phyloP scores from a whole-genome alignment of 1,140 invertebrate species.

The Temnothorax nylanderi region DNA sequence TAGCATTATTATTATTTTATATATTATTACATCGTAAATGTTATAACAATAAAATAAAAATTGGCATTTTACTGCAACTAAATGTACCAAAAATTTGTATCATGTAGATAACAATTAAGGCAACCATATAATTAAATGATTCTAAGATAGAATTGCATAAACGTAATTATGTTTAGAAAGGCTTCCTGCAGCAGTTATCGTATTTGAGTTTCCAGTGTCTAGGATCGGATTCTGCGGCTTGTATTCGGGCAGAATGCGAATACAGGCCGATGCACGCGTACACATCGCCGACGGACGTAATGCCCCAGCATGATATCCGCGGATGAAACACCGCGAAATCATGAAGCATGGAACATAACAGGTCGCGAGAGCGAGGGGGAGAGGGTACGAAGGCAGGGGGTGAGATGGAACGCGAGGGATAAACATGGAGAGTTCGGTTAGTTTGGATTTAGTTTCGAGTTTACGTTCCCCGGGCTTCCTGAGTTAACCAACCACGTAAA shows the following conservation, averaged over 20 bases:
- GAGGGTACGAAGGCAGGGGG: neutral
- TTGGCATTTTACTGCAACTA: neutral
- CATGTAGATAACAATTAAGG: neutral
- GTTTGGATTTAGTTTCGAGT: constrained; percentile 81
- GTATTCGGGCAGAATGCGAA: neutral
- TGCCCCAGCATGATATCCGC: constrained; percentile 23
- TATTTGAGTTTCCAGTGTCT: neutral
- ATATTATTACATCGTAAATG: neutral
- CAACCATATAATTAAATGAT: neutral
- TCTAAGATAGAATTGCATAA: neutral
- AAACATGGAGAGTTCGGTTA: constrained; percentile 74
- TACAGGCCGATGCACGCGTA: neutral
- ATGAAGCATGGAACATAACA: constrained; percentile 65
- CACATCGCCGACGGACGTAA: constrained; percentile 29
- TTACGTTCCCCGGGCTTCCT: constrained; percentile 79
- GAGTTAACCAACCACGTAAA: constrained; percentile 81
- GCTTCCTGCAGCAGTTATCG: neutral
- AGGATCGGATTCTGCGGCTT: neutral
- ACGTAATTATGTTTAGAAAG: neutral
- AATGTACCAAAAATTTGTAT: neutral
- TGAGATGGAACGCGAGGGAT: constrained; percentile 39
- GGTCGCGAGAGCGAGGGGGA: constrained; percentile 3
- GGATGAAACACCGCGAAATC: constrained; percentile 68
- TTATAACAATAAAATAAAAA: neutral
- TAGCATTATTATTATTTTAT: neutral